Percentiles rank a stretch among this genome's conserved stretches.
Evolutionary conservation across 2,797 vertebrate species (phyloP).

Genomic region (Glyptemys insculpta): DNA sequence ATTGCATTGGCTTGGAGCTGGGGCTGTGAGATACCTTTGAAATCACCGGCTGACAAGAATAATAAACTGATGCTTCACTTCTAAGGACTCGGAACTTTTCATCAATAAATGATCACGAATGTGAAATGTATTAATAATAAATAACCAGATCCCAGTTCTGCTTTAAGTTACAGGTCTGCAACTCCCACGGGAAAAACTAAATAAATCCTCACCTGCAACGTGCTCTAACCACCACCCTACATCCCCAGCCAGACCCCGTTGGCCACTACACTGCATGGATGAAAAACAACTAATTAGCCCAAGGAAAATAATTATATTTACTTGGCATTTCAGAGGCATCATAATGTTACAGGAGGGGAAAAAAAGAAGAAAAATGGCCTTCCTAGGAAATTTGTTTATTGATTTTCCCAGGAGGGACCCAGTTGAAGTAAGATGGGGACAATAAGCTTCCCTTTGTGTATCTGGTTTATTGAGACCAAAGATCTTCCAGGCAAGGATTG

Average conservation of each 20-base stretch:
- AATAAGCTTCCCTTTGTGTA: not conserved
- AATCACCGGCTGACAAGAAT: not conserved
- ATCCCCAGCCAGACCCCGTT: not conserved
- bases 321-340: not conserved
- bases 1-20: not conserved
- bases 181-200: not conserved
- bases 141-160: conserved; percentile 17
- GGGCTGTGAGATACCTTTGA: not conserved
- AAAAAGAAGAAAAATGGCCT: not conserved
- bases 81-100: conserved; percentile 27
- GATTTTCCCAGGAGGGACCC: not conserved
- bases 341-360: not conserved
- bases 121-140: conserved; percentile 50
- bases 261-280: not conserved
- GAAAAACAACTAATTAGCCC: not conserved
- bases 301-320: not conserved
- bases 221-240: not conserved
- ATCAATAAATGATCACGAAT: conserved; percentile 52
- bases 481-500: not conserved
- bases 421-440: not conserved
- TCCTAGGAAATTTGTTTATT: not conserved
- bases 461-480: not conserved
- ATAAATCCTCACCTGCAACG: conserved; percentile 18
- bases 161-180: not conserved
- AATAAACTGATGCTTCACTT: not conserved